Base-by-base conservation (phyloP, 2,113 vertebrate species). In the Myocastor coypus region DNA sequence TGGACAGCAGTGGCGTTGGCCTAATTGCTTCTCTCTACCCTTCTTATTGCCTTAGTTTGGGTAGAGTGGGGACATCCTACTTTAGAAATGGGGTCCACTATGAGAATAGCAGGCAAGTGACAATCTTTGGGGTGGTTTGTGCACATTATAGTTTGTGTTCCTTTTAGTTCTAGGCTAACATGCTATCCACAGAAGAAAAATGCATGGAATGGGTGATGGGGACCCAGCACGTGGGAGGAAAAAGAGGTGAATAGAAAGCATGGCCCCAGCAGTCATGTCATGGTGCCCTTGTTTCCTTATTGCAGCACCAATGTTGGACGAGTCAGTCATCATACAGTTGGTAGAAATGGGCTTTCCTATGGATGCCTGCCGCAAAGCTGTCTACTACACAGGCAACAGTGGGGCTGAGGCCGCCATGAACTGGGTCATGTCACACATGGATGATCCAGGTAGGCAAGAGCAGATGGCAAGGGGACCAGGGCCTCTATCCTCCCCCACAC, bases 391-490 rank as follows among this genome's bases (percentile, higher is more conserved):
- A 0, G 99, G 99, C 73, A 99, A 99, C 97, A 99, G 99, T 5
- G 99, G 99, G 89, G 99, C 99, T 0, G 99, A 99, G 95, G 98
- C 99, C 0, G 99, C 99, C 98, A 99, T 99, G 99, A 99, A 99
- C 97, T 99, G 99, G 99, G 99, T 99, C 97, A 99, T 99, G 99
- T 98, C 99, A 2, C 99, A 99, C 94, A 99, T 99, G 99, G 99
- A 99, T 0, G 99, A 99, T 98, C 99, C 99, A 98, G 99, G 99
- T 99, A 98, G 11, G 97, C 94, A 7, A 22, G 68, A 5, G 14
- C 61, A 42, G 78, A 57, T 5, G 28, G 20, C 50, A 3, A 81
- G 94, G 20, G 28, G 12, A 71, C 6, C 71, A 20, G 77, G 89
- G 64, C 84, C 32, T 12, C 81, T 26, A 19, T n/a, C 59, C 19